A percentile compares a stretch with the other conserved stretches of the same genome.
phyloP scores from a whole-genome alignment of 2,113 vertebrate genomes.

The Takifugu flavidus region DNA sequence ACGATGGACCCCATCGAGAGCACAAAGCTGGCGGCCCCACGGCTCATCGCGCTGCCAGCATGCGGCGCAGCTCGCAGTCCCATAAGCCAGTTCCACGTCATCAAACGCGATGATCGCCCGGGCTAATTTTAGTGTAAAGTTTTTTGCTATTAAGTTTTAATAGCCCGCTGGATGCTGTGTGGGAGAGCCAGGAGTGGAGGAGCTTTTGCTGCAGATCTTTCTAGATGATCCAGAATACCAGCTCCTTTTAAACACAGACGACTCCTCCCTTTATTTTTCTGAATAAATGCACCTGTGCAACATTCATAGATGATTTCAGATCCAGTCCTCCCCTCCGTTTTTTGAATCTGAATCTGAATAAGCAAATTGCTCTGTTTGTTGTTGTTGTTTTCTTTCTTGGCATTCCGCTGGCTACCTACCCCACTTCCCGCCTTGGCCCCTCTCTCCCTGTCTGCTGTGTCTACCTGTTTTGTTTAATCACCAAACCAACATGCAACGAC shows the following conservation, averaged over 20 bases:
- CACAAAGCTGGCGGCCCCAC: conserved; percentile 57
- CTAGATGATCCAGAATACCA: background rate
- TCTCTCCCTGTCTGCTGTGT: conserved; percentile 31
- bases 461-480: conserved; percentile 59
- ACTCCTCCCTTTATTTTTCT: no score
- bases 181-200: conserved; percentile 10
- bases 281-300: no score
- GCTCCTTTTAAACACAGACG: no score
- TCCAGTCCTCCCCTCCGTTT: no score
- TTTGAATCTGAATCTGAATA: background rate
- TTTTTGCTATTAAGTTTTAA: conserved; percentile 43
- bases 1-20: conserved; percentile 53
- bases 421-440: conserved; percentile 12
- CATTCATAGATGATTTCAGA: no score
- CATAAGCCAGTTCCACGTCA: conserved; percentile 74
- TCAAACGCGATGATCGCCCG: conserved; percentile 68
- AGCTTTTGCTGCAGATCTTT: background rate
- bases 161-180: conserved; percentile 58
- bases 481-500: conserved; percentile 53
- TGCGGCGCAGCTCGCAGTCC: conserved; percentile 55
- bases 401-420: background rate
- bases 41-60: conserved; percentile 70
- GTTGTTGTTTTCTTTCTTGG: background rate
- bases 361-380: background rate
- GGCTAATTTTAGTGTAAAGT: conserved; percentile 72